Conservation (phyloP, 1,140 invertebrate genomes). For the Scaptomyza montana region DNA sequence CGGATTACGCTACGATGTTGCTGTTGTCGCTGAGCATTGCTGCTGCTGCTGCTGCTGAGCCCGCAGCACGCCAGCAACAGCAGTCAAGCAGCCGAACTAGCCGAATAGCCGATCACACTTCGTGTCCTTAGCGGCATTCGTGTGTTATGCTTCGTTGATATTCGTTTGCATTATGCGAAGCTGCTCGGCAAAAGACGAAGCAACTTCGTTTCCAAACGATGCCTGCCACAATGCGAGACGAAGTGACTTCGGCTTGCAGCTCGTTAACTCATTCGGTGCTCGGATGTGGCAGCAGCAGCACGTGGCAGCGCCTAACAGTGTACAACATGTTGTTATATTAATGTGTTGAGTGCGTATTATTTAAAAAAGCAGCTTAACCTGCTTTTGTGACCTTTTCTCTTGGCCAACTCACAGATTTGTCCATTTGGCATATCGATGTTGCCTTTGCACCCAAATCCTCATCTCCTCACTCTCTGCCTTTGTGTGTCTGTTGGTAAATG, state of each 20-base stretch:
- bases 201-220: neutral
- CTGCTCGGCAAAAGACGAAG: neutral
- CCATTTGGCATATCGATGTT: slow-evolving; percentile 43
- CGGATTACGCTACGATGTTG: slow-evolving; percentile 63
- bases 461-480: slow-evolving; percentile 21
- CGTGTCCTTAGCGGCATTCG: neutral
- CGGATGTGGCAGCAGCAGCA: slow-evolving; percentile 44
- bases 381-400: slow-evolving; percentile 80
- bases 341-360: slow-evolving; percentile 73
- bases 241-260: neutral
- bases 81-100: slow-evolving; percentile 5
- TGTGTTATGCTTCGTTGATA: neutral
- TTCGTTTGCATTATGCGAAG: neutral
- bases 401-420: slow-evolving; percentile 54
- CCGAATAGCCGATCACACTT: neutral
- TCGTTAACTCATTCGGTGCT: slow-evolving; percentile 47
- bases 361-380: slow-evolving; percentile 80
- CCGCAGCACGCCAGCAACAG: neutral
- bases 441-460: slow-evolving; percentile 35
- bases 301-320: slow-evolving; percentile 41
- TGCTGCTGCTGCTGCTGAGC: neutral
- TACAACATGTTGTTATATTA: slow-evolving; percentile 31
- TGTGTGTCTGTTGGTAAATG: slow-evolving; percentile 66
- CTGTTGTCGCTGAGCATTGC: slow-evolving; percentile 5
- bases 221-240: neutral